Conservation (phyloP, 1,140 invertebrate species). For the Artemia franciscana region DNA sequence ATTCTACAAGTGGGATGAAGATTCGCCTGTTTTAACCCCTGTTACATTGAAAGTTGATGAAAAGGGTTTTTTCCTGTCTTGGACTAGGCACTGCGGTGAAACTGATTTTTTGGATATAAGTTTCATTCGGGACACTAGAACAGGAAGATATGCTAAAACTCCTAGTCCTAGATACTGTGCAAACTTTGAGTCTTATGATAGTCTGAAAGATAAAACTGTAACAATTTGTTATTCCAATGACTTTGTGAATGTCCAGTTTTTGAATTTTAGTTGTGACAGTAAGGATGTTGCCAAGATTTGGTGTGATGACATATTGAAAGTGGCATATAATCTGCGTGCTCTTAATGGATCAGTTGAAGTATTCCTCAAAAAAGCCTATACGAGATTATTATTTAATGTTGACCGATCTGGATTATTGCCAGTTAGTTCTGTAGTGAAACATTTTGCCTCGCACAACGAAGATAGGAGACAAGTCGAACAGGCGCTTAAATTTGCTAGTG, state of each 20-base stretch:
- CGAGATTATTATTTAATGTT: slow-evolving; percentile 52
- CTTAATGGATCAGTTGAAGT: slow-evolving; percentile 62
- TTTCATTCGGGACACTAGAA: slow-evolving; percentile 67
- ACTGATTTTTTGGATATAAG: slow-evolving; percentile 76
- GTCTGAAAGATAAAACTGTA: slow-evolving; percentile 82
- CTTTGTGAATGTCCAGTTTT: slow-evolving; percentile 72
- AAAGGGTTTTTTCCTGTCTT: slow-evolving; percentile 72
- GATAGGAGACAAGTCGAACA: slow-evolving; percentile 80
- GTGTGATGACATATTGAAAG: slow-evolving; percentile 63
- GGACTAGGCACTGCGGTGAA: slow-evolving; percentile 84
- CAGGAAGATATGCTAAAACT: slow-evolving; percentile 64
- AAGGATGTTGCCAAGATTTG: slow-evolving; percentile 74
- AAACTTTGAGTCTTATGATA: slow-evolving; percentile 61
- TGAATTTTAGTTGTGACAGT: slow-evolving; percentile 76
- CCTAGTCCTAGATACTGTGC: slow-evolving; percentile 57
- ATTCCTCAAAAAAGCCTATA: slow-evolving; percentile 74
- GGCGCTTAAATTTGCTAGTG: slow-evolving; percentile 55
- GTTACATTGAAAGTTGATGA: slow-evolving; percentile 72
- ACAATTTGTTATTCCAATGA: slow-evolving; percentile 72
- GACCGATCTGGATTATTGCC: slow-evolving; percentile 52
- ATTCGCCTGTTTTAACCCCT: slow-evolving; percentile 58
- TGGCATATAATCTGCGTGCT: slow-evolving; percentile 71
- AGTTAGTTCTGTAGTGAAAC: slow-evolving; percentile 40
- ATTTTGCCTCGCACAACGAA: slow-evolving; percentile 71
- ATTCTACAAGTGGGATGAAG: slow-evolving; percentile 93